Conservation (phyloP, 2,888 invertebrate species). For the Melangyna quadrimaculata region DNA sequence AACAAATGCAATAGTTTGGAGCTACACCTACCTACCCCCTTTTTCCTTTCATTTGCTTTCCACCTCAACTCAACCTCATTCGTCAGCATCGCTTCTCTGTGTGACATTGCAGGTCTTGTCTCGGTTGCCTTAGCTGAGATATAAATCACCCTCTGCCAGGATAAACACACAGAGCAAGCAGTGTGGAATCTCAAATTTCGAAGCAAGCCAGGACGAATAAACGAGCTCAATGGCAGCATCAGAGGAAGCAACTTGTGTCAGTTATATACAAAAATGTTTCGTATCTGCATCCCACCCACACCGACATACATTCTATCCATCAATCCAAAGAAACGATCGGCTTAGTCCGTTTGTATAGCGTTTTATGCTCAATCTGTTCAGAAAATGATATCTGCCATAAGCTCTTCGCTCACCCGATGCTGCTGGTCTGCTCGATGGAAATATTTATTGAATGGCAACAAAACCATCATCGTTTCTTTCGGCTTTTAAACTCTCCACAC, state of each 20-base stretch:
- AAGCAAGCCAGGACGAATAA: neutral
- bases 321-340: neutral
- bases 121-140: conserved; percentile 9
- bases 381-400: conserved; percentile 11
- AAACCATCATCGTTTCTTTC: neutral
- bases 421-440: neutral
- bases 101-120: conserved; percentile 28
- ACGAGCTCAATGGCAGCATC: neutral
- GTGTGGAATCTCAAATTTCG: neutral
- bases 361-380: conserved; percentile 9
- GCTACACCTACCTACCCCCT: no score
- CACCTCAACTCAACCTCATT: neutral
- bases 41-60: neutral
- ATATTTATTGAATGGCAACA: neutral
- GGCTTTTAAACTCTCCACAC: neutral
- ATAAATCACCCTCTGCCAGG: conserved; percentile 16
- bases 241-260: conserved; percentile 1
- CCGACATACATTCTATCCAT: neutral
- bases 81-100: neutral
- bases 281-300: neutral
- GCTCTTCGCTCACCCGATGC: neutral
- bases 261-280: conserved; percentile 5
- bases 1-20: no score
- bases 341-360: conserved; percentile 12
- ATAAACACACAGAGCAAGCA: conserved; percentile 8